Base-by-base conservation (phyloP, 2,888 invertebrate species). In the Apodemia hepburni region DNA sequence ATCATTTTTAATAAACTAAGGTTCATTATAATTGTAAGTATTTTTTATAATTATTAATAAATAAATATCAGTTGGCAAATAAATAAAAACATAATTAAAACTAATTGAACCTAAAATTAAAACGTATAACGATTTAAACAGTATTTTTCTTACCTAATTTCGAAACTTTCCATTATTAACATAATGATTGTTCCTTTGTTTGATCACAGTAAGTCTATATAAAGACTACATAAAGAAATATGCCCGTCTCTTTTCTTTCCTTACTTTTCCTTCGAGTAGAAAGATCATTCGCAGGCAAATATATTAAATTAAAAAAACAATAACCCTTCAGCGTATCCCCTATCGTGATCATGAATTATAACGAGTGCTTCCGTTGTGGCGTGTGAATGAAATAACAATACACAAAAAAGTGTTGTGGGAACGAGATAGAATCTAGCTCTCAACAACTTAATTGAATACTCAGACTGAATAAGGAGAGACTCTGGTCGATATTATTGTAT, bases 381-480 rank as follows among this genome's bases (percentile, higher is more conserved):
- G 73, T 51, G 59, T 38, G 81, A 83, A 58, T 58, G 80, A 70
- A 81, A 81, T 35, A 61, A 66, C 62, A 17, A 61, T 66, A 76
- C 64, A 2, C 38, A 4, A 15, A 33, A 17, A 7, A 17, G 0
- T 3, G 6, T 54, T 12, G 75, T 65, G 64, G 51, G 72, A 81
- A 65, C 64, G 75, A 72, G 78, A 82, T 60, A 51, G 65, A 63
- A 62, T 60, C 61, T 66, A 65, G 66, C 72, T 78, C 77, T 79
- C 79, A 79, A 87, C 87, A 85, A 85, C 87, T 87, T 87, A 87
- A 89, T 89, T 87, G 85, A 85, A 87, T 81, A 79, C 75, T 77
- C 77, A 75, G 73, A 76, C 73, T 65, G 62, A 62, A 60, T 77
- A 83, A 78, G 67, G 80, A 70, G 68, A 77, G 65, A 69, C 61